Conservation (phyloP, 2,113 vertebrate genomes). For the Nymphicus hollandicus region DNA sequence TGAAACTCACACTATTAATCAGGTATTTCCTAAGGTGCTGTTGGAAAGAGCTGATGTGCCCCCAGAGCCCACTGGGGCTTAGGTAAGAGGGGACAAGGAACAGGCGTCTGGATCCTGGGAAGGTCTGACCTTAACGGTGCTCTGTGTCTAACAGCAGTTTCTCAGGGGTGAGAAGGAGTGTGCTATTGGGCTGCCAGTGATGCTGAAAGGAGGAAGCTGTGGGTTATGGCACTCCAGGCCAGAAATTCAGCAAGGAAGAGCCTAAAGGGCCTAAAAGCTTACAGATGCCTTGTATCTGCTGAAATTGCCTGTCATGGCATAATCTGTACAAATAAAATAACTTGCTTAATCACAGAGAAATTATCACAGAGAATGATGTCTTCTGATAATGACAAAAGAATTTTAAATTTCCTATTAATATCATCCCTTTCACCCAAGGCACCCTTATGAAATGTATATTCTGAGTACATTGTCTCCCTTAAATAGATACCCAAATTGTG, state of each 20-base stretch:
- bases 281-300: not conserved
- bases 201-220: not conserved
- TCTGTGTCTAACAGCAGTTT: not conserved
- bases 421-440: not conserved
- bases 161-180: rapidly evolving
- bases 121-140: rapidly evolving
- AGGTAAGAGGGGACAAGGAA: rapidly evolving
- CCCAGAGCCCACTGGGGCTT: rapidly evolving
- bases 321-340: not conserved
- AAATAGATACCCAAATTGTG: not conserved
- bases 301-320: not conserved
- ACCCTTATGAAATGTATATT: not conserved
- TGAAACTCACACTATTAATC: not conserved
- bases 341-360: not conserved
- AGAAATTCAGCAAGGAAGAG: not conserved
- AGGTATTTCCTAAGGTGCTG: not conserved
- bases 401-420: not conserved
- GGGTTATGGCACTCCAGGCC: rapidly evolving
- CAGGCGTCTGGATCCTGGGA: rapidly evolving
- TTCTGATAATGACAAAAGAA: not conserved
- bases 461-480: not conserved
- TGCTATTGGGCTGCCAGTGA: too few species aligned
- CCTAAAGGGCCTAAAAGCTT: not conserved
- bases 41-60: not conserved
- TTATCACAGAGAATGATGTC: not conserved